Evolutionary conservation across 2,888 invertebrate genomes (phyloP).

Genomic region (Crioceris asparagi): DNA sequence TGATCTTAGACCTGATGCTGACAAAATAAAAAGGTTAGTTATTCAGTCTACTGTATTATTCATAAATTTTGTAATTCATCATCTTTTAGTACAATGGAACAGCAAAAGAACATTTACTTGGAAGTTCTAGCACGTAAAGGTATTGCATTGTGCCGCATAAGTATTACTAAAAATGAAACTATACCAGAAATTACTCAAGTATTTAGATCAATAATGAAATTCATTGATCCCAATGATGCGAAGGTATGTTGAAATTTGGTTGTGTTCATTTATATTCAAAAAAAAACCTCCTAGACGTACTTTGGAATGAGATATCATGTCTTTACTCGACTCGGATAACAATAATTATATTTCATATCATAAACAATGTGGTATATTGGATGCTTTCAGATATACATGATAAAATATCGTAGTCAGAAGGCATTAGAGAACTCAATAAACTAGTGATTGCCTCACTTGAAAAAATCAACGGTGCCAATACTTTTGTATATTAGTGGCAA

Average conservation of each 20-base stretch:
- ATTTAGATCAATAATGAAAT: conserved; percentile 66
- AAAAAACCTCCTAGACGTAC: neutral
- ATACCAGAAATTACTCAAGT: conserved; percentile 49
- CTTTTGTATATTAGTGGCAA: no score
- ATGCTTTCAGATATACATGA: no score
- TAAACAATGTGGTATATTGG: no score
- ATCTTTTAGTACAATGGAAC: conserved; percentile 53
- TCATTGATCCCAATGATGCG: conserved; percentile 64
- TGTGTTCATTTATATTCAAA: neutral
- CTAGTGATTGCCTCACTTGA: no score
- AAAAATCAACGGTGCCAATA: no score
- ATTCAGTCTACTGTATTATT: neutral
- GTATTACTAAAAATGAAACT: conserved; percentile 35
- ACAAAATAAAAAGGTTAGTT: conserved; percentile 69
- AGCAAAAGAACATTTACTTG: conserved; percentile 65
- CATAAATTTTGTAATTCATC: neutral
- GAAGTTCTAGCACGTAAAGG: conserved; percentile 74
- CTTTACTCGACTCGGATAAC: no score
- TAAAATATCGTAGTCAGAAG: no score
- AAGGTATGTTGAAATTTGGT: conserved; percentile 50
- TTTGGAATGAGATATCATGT: neutral
- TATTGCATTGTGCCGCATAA: conserved; percentile 56
- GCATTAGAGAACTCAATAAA: no score
- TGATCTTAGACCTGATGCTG: conserved; percentile 72
- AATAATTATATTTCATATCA: no score